Percentiles rank a stretch among this genome's conserved stretches.
Evolutionary conservation across 2,113 vertebrate species (phyloP).

Genomic region (Ibidorhyncha struthersii): DNA sequence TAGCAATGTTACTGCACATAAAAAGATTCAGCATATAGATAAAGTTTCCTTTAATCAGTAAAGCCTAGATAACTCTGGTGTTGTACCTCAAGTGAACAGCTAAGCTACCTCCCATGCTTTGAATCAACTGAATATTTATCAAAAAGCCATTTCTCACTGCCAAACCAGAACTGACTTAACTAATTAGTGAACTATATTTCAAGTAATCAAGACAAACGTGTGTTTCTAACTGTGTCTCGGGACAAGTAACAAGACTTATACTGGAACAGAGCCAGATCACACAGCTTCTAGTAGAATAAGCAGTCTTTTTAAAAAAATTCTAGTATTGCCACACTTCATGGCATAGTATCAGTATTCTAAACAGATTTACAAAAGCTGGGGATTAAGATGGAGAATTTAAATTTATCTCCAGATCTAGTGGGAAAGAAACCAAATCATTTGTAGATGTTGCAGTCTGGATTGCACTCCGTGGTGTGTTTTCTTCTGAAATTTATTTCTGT

Average conservation of each 20-base stretch:
- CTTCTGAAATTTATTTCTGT: background rate
- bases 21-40: background rate
- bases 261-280: background rate
- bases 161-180: background rate
- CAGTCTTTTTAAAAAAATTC: background rate
- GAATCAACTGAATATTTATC: background rate
- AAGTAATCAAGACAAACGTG: background rate
- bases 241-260: background rate
- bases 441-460: background rate
- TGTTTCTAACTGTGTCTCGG: background rate
- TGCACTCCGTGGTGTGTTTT: background rate
- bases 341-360: background rate
- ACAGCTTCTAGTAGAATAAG: background rate
- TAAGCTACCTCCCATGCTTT: background rate
- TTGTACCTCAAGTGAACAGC: conserved; percentile 1
- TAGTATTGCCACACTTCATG: background rate
- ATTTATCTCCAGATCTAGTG: background rate
- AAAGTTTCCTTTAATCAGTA: conserved; percentile 36
- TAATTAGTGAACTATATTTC: background rate
- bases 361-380: background rate
- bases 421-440: background rate
- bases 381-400: background rate
- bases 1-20: background rate
- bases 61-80: background rate
- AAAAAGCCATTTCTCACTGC: background rate